A percentile compares a stretch with the other conserved stretches of the same genome.
phyloP scores from a whole-genome alignment of 2,797 vertebrate genomes.

The Gambusia yucatana region DNA sequence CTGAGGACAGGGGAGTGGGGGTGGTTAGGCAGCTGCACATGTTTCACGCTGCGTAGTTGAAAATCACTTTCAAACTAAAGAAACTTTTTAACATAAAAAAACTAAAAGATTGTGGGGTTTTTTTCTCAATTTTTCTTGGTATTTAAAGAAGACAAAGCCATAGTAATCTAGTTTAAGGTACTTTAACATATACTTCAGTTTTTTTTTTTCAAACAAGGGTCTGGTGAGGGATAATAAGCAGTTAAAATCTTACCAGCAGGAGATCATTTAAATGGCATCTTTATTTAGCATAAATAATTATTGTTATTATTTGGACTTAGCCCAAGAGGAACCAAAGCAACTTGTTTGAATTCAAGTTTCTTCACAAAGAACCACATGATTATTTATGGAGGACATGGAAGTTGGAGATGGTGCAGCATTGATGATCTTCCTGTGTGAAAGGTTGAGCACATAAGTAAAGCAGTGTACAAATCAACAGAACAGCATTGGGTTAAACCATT shows the following conservation, averaged over 20 bases:
- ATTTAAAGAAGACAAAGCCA: neutral
- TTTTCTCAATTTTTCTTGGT: neutral
- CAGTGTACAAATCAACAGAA: neutral
- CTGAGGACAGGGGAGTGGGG: slow-evolving; percentile 63
- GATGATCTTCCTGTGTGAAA: neutral
- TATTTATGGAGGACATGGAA: neutral
- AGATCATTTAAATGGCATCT: neutral
- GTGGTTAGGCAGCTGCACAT: slow-evolving; percentile 28
- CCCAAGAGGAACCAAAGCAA: neutral
- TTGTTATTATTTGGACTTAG: neutral
- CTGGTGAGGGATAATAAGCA: neutral
- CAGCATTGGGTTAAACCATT: neutral
- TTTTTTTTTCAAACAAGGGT: neutral
- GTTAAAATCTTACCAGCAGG: neutral
- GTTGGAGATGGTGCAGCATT: neutral
- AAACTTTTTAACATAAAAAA: slow-evolving; percentile 16
- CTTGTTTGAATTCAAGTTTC: neutral
- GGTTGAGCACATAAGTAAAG: neutral
- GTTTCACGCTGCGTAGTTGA: neutral
- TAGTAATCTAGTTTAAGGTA: neutral
- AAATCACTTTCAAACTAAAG: slow-evolving; percentile 10
- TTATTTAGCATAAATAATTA: neutral
- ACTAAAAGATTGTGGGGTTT: neutral
- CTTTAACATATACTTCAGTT: neutral
- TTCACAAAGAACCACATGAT: neutral